Conservation (phyloP, 1,140 invertebrate species). For the Heliconius nattereri region DNA sequence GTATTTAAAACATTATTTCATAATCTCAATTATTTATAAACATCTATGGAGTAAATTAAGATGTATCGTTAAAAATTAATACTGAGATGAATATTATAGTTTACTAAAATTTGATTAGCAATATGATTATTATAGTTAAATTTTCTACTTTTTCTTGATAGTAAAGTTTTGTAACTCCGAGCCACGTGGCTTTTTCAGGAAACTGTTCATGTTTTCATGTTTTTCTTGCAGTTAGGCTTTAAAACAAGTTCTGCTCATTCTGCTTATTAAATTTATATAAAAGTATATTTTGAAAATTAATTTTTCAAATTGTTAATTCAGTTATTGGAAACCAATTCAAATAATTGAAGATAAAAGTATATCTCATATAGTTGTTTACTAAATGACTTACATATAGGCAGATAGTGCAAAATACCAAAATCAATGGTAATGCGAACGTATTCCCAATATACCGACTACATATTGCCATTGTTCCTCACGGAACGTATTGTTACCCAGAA, state of each 20-base stretch:
- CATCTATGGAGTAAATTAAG: neutral
- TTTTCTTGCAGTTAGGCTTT: neutral
- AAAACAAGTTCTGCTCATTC: neutral
- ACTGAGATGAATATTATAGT: no score
- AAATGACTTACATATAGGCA: no score
- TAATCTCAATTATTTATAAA: neutral
- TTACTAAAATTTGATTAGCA: no score
- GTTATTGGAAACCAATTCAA: neutral
- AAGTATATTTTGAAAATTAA: neutral
- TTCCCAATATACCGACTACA: neutral
- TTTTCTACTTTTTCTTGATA: neutral
- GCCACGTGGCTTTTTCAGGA: neutral
- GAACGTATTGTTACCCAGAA: slow-evolving; percentile 23
- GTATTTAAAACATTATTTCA: neutral
- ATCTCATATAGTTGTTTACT: neutral
- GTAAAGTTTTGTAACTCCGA: neutral
- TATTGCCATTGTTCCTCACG: slow-evolving; percentile 17
- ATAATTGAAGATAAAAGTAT: neutral
- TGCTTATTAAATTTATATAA: neutral
- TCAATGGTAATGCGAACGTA: neutral
- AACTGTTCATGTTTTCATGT: neutral
- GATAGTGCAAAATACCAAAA: neutral
- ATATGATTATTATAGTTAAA: neutral
- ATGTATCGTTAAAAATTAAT: no score
- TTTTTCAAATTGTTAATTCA: no score